Evolutionary conservation across 2,113 vertebrate genomes (phyloP).

Genomic region (Chunga burmeisteri): DNA sequence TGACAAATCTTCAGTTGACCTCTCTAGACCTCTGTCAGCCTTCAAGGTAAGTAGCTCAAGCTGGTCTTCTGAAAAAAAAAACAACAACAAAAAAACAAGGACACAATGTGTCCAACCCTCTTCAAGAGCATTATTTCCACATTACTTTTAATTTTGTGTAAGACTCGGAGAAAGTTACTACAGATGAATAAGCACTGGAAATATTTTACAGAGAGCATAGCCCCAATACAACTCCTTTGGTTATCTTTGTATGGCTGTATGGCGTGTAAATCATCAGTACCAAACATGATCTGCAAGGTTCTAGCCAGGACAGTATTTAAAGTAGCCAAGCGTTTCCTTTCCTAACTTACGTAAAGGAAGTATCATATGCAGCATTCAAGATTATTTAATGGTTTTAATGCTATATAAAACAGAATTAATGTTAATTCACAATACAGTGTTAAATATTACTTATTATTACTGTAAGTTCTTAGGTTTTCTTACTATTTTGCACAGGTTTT

Average conservation of each 20-base stretch:
- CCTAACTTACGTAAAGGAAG: neutral
- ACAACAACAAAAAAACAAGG: neutral
- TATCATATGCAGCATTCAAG: neutral
- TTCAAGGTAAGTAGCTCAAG: conserved; percentile 68
- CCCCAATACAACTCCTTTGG: neutral
- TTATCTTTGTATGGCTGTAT: neutral
- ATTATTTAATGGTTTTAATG: neutral
- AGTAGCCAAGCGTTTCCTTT: neutral
- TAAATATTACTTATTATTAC: neutral
- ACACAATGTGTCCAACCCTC: neutral
- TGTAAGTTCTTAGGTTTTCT: neutral
- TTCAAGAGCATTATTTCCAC: neutral
- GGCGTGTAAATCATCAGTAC: neutral
- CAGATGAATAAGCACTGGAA: neutral
- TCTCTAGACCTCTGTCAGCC: conserved; percentile 53
- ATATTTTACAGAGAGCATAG: neutral
- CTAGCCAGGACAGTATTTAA: neutral
- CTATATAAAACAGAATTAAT: neutral
- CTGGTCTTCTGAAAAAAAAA: conserved; percentile 63
- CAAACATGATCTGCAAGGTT: neutral
- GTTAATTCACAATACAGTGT: neutral
- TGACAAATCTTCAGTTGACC: conserved; percentile 18
- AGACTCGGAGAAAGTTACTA: neutral
- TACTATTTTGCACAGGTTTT: neutral
- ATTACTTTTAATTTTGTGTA: neutral